Evolutionary conservation across 2,113 vertebrate genomes (phyloP).

Genomic region (Catharus bicknelli): DNA sequence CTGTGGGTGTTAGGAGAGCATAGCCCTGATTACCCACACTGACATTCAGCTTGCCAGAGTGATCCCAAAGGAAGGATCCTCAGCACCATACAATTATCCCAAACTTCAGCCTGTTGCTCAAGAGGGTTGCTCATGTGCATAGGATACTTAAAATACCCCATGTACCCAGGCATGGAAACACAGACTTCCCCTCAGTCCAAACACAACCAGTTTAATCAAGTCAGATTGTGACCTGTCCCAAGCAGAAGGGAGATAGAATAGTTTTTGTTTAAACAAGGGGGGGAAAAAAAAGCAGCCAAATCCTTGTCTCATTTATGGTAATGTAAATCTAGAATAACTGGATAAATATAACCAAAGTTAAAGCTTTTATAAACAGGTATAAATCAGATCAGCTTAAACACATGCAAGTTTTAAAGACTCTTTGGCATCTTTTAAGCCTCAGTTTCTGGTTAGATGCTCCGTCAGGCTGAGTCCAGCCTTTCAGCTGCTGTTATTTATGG

Average conservation of each 20-base stretch:
- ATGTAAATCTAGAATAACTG: slow-evolving; percentile 36
- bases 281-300: background rate
- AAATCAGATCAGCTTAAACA: slow-evolving; percentile 24
- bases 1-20: background rate
- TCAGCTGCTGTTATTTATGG: background rate
- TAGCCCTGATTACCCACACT: background rate
- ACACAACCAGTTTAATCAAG: slow-evolving; percentile 19
- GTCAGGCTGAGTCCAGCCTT: background rate
- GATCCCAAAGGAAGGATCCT: background rate
- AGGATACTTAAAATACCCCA: background rate
- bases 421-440: background rate
- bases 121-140: background rate
- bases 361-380: slow-evolving; percentile 41
- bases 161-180: background rate
- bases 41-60: background rate
- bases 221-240: background rate
- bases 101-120: background rate
- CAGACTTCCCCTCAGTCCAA: slow-evolving; percentile 8
- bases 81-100: background rate
- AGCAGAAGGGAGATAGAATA: background rate
- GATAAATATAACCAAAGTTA: slow-evolving; percentile 1
- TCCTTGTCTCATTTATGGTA: slow-evolving; percentile 12
- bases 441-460: background rate
- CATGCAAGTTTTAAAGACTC: background rate
- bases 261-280: background rate